A percentile compares a stretch with the other conserved stretches of the same genome.
Evolutionary conservation across 2,888 invertebrate genomes (phyloP).

Genomic region (Sinodicranocentrus sp.): DNA sequence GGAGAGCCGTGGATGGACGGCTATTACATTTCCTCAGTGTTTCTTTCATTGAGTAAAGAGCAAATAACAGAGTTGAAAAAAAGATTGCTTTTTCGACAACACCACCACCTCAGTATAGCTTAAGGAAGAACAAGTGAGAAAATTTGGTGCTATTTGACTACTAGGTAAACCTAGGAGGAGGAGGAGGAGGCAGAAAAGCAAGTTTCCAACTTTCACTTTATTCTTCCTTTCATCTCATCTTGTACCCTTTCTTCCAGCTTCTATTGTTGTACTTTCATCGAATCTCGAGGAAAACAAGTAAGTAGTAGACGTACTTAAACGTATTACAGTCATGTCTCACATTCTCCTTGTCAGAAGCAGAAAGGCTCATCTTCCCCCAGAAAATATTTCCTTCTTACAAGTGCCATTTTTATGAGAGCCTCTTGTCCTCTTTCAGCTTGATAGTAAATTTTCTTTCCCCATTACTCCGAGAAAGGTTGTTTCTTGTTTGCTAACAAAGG

Average conservation of each 20-base stretch:
- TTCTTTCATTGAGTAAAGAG: background rate
- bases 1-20: conserved; percentile 55
- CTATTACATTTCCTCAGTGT: conserved; percentile 44
- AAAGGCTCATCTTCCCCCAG: conserved; percentile 45
- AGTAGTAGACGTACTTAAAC: background rate
- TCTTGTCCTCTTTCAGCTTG: conserved; percentile 4
- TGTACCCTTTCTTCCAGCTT: too few species aligned
- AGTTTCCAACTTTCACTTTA: conserved; percentile 10
- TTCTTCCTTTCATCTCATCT: background rate
- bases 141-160: conserved; percentile 16
- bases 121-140: conserved; percentile 1
- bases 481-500: too few species aligned
- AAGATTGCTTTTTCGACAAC: conserved; percentile 5
- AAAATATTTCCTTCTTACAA: background rate
- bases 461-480: background rate
- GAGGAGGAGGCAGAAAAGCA: background rate
- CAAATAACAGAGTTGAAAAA: background rate
- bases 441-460: background rate
- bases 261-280: too few species aligned
- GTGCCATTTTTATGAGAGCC: background rate
- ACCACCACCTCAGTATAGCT: background rate
- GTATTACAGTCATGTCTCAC: background rate
- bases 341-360: conserved; percentile 20
- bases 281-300: background rate
- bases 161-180: background rate